A percentile compares a stretch with the other conserved stretches of the same genome.
These are phyloP conservation scores for Periplaneta americana DNA, from an alignment of 1,140 invertebrate genomes.

Conservation along the genomic window DNA sequence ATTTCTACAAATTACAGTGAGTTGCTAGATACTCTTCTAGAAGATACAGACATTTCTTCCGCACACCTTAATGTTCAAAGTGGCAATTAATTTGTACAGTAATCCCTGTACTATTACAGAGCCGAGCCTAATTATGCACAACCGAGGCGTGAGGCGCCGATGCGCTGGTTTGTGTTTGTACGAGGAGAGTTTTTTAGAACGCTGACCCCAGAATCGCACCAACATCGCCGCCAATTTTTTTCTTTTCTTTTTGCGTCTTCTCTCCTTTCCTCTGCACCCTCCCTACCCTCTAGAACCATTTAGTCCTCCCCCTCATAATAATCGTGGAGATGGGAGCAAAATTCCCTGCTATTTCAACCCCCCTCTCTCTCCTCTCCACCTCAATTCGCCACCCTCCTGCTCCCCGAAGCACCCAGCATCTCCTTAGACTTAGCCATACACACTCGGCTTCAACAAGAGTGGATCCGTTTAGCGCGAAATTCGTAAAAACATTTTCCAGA, in stretches of 20 bases:
- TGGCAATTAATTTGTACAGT: not conserved
- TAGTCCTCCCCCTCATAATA: constrained; percentile 15
- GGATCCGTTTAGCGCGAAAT: not conserved
- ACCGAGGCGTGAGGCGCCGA: not conserved
- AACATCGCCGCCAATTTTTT: constrained; percentile 6
- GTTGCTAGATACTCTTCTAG: not conserved
- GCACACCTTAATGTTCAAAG: not conserved
- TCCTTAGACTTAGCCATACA: not conserved
- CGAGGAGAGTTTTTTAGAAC: not conserved
- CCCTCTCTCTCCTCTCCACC: not conserved
- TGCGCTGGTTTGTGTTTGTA: constrained; percentile 10
- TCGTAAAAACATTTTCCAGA: not conserved
- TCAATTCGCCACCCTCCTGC: not conserved
- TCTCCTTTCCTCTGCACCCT: not conserved
- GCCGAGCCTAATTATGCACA: not conserved
- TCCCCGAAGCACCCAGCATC: not conserved
- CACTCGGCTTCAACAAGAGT: not conserved
- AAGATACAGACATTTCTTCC: not conserved
- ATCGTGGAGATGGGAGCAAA: constrained; percentile 16
- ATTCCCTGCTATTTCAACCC: constrained; percentile 16
- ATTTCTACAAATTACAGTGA: too few relatives aligned
- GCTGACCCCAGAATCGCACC: constrained; percentile 11
- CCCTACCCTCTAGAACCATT: constrained; percentile 8
- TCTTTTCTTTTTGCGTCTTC: constrained; percentile 4
- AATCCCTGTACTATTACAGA: not conserved